These are phyloP conservation scores for Falcunculus frontatus DNA, from an alignment of 2,113 vertebrate species.

Conservation along the genomic window DNA sequence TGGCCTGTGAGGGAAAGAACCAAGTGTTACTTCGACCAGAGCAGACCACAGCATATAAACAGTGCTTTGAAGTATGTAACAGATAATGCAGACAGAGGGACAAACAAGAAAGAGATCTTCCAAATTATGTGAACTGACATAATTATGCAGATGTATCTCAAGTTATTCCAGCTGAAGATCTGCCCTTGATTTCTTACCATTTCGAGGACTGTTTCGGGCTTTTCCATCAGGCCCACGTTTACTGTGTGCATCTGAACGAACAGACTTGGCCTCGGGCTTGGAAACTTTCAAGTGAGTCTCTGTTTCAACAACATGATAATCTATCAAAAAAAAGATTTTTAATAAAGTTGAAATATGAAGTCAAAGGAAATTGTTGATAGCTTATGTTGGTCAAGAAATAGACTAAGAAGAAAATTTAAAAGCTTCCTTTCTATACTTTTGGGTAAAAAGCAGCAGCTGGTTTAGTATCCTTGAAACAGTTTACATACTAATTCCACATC, in stretches of 20 bases:
- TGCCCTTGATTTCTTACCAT: conserved; percentile 63
- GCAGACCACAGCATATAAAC: background rate
- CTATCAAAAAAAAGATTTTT: conserved; percentile 57
- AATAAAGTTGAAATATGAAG: background rate
- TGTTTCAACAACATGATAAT: conserved; percentile 74
- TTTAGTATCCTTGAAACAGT: background rate
- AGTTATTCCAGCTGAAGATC: background rate
- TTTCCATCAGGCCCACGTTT: conserved; percentile 71
- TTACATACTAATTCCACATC: background rate
- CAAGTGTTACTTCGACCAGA: background rate
- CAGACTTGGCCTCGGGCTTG: conserved; percentile 73
- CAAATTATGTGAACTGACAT: background rate
- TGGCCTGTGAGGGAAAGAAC: conserved; percentile 53
- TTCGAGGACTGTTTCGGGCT: conserved; percentile 54
- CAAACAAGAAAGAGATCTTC: background rate
- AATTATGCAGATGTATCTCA: background rate
- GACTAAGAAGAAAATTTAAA: background rate
- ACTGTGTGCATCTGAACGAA: conserved; percentile 67
- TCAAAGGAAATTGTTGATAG: background rate
- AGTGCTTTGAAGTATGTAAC: background rate
- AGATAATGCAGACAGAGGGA: background rate
- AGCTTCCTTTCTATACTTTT: background rate
- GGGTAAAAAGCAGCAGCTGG: background rate
- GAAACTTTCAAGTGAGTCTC: conserved; percentile 76
- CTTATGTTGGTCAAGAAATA: background rate